Evolutionary conservation across 2,888 invertebrate genomes (phyloP), one percentile per base, ranked within the genome.

Genomic region (Ophion obscuratus): DNA sequence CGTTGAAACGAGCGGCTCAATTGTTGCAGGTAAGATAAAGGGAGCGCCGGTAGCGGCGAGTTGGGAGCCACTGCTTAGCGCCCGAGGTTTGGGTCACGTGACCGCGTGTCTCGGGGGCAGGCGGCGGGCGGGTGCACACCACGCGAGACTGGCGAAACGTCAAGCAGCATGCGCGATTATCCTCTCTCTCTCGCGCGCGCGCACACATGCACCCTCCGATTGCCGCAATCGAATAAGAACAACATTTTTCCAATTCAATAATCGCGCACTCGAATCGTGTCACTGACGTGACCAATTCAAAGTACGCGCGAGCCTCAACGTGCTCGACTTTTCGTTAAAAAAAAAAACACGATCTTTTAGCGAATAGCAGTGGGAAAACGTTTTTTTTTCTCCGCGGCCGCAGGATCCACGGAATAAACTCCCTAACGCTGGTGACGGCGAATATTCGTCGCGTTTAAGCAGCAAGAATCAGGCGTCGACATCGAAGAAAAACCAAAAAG

Each of bases 111-210:
- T 87, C 81, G 85, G 82, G 71, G 68, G 59, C 66, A 44, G 81
- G 73, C 80, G 70, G 84, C 36, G 67, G 61, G 71, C 36, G 80
- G 47, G 31, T 77, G 74, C 74, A 86, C 84, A 85, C 85, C 88
- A 87, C 88, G 88, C 87, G 88, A 88, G 82, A 78, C 86, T 84
- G 82, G 85, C 86, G 86, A 88, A 88, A 87, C 88, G 88, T 90
- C 90, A 88, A 87, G 88, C 86, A 88, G 87, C 88, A 87, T 92
- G 80, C 76, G 77, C 77, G 86, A 86, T 85, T 83, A 83, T 83
- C 77, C 83, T 84, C 74, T 64, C 84, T 61, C 62, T 40, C 79
- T 40, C 77, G 31, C 20, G 36, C 47, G 14, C 64, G 5, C n/a
- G n/a, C 44, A 64, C 44, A 27, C 62, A 62, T 20, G 14, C 44